Base-by-base conservation (phyloP, 2,797 vertebrate species). In the Gadopsis marmoratus region DNA sequence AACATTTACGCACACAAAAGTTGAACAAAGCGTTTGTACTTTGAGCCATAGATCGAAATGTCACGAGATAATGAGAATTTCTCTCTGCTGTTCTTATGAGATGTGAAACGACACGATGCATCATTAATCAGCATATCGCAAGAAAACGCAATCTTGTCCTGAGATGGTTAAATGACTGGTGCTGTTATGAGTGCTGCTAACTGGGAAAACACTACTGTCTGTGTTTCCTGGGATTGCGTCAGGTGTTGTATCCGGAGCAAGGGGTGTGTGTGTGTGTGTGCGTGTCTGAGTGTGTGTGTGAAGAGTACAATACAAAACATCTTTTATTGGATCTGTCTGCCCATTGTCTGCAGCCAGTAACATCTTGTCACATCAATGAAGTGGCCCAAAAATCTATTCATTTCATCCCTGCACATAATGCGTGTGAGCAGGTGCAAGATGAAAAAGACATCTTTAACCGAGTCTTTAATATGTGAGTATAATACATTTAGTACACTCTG, bases 51-150 rank as follows among this genome's bases (percentile, higher is more conserved):
- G 83, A 91, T 90, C 89, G 86, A 78, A 43, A 19, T 85, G 81
- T 83, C 85, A 78, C 14, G 63, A 68, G 83, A 86, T 89, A 91
- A 91, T 90, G 88, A 90, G 80, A 78, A 88, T 89, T 77, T 85
- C 77, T 85, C 66, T 73, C 39, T 23, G 80, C 85, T 60, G 82
- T 45, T 78, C 82, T 86, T 85, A 83, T 75, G 72, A 88, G 85
- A 91, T 84, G 88, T 87, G 85, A 89, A 82, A 89, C 51, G 85
- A 85, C 90, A 87, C 33, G 60, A 89, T 91, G 91, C 91, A 92
- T 93, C 92, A 89, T 94, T 93, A 91, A 94, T 93, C 88, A 87
- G 89, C 89, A 81, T 90, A 85, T 88, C n/a, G 93, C 91, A 94
- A 94, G 91, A 88, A 89, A 91, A 89, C 5, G 93, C 89, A 94